phyloP scores from a whole-genome alignment of 2,797 vertebrate species.

The Platalea minor region DNA sequence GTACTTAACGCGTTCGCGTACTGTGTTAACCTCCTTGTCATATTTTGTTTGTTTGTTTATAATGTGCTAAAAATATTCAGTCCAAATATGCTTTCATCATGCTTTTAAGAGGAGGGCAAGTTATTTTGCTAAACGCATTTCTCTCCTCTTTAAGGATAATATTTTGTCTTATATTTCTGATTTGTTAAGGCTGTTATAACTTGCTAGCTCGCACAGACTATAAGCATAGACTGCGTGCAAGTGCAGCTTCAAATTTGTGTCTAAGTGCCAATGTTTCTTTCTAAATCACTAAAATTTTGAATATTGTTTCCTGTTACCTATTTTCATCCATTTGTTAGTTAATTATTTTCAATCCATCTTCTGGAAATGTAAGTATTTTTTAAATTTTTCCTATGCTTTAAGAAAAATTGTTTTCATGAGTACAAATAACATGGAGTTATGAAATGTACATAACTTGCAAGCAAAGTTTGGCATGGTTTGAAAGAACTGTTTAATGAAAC shows the following conservation, averaged over 20 bases:
- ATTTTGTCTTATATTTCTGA: constrained; percentile 44
- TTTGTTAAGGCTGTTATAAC: constrained; percentile 22
- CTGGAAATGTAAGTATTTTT: constrained; percentile 53
- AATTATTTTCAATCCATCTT: not conserved
- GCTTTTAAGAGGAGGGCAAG: constrained; percentile 28
- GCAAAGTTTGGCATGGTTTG: constrained; percentile 61
- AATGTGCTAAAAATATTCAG: constrained; percentile 41
- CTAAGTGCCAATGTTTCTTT: not conserved
- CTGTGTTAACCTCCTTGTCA: constrained; percentile 49
- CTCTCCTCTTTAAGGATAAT: constrained; percentile 5
- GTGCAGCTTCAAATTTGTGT: constrained; percentile 46
- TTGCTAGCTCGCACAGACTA: not conserved
- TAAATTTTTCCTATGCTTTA: constrained; percentile 10
- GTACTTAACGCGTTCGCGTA: not conserved
- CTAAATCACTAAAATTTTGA: not conserved
- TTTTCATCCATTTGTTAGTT: constrained; percentile 18
- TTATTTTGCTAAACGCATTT: constrained; percentile 34
- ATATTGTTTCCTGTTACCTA: constrained; percentile 17
- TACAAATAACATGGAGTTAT: constrained; percentile 32
- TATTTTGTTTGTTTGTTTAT: constrained; percentile 41
- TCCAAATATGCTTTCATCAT: constrained; percentile 36
- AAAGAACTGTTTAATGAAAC: constrained; percentile 47
- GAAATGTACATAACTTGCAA: constrained; percentile 33
- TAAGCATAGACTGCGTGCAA: constrained; percentile 21
- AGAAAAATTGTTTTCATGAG: constrained; percentile 35